These are phyloP conservation scores for Lasioglossum zephyrum DNA, from an alignment of 2,888 invertebrate species.

Conservation along the genomic window DNA sequence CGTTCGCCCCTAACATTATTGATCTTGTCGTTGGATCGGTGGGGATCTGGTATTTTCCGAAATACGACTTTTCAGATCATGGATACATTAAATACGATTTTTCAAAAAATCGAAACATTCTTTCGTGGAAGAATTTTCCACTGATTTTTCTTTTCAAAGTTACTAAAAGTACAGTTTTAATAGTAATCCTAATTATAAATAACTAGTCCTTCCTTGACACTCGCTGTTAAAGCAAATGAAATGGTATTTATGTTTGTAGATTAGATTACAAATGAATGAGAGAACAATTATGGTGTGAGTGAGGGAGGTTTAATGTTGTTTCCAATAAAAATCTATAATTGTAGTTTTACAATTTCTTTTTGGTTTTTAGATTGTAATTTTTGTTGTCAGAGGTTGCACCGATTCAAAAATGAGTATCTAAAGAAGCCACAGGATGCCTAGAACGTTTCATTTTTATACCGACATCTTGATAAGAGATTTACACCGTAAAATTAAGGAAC, in stretches of 20 bases:
- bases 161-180: neutral
- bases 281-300: neutral
- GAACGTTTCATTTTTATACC: conserved; percentile 37
- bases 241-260: neutral
- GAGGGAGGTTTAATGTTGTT: neutral
- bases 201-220: neutral
- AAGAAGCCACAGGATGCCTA: conserved; percentile 13
- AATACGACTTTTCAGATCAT: neutral
- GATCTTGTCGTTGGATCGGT: neutral
- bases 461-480: conserved; percentile 22
- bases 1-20: conserved; percentile 11
- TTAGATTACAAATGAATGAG: neutral
- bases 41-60: neutral
- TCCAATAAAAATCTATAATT: neutral
- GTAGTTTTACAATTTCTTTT: neutral
- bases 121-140: neutral
- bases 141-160: neutral
- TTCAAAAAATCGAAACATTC: neutral
- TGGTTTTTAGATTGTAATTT: neutral
- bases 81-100: neutral
- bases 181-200: neutral
- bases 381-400: neutral
- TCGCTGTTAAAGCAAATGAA: neutral
- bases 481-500: conserved; percentile 7
- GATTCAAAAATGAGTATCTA: neutral